Base-by-base conservation (phyloP, 2,113 vertebrate species). In the Cricetomys ansorgei region DNA sequence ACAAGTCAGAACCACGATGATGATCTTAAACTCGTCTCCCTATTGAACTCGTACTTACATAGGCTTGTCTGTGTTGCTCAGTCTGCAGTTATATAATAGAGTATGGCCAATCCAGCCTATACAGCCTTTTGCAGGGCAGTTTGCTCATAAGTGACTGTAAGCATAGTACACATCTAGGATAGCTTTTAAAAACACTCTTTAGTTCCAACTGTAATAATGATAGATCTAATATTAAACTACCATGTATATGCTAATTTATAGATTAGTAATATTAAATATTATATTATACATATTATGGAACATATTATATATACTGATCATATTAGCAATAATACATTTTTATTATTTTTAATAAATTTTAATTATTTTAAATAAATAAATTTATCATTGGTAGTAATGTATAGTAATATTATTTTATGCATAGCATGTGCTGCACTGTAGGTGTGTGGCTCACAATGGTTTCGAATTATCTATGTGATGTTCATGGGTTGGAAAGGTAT, bases 21-120 rank as follows among this genome's bases (percentile, higher is more conserved):
- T 13, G 3, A 43, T 40, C 43, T 67, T 27, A 48, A 19, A 29
- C 62, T 57, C 17, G 57, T 88, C 13, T 70, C 25, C 21, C 16
- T 65, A 13, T 3, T 87, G 50, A 83, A 29, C n/a, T 86, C 89
- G 64, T 9, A 59, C 23, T 88, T 91, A 5, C 0, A 57, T 31
- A 17, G 7, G n/a, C 48, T 75, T 21, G 2, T 84, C 5, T 37
- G 34, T 27, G 15, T 55, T 48, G 40, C 34, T 16, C 1, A 3
- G 3, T 10, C 5, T 45, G 50, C 29, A 16, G 0, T 73, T 67
- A n/a, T 12, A n/a, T 50, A 5, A 8, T 5, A n/a, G 5, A 1
- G 5, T n/a, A 15, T 31, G 27, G n/a, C 1, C 0, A 16, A 6
- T n/a, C 12, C 10, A 59, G 48, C 7, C 7, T 40, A 21, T 27